Evolutionary conservation across 2,797 vertebrate species (phyloP).

Genomic region (Thamnophis elegans): DNA sequence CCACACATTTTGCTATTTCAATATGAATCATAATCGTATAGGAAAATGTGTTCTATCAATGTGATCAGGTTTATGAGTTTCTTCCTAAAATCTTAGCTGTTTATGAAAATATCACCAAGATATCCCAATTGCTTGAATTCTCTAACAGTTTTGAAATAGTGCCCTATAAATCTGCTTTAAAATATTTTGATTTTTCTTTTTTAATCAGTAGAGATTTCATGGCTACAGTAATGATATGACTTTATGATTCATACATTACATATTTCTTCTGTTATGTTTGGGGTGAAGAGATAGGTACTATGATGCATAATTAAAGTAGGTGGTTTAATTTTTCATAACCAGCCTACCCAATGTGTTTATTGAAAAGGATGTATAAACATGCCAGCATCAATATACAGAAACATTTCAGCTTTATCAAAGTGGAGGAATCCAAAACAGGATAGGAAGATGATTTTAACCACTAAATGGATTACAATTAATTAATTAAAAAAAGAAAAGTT

Average conservation of each 20-base stretch:
- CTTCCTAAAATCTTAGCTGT: not conserved
- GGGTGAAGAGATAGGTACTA: constrained; percentile 33
- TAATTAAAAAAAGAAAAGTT: constrained; percentile 28
- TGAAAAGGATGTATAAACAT: constrained; percentile 56
- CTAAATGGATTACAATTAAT: constrained; percentile 62
- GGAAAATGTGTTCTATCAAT: constrained; percentile 35
- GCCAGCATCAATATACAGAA: constrained; percentile 41
- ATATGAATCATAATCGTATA: constrained; percentile 35
- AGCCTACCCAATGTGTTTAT: constrained; percentile 58
- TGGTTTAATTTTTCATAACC: constrained; percentile 59
- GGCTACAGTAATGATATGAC: constrained; percentile 34
- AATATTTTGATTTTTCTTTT: not conserved
- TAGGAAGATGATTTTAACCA: constrained; percentile 64
- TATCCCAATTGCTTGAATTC: not conserved
- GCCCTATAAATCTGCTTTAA: not conserved
- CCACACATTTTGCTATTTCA: constrained; percentile 54
- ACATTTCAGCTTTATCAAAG: constrained; percentile 56
- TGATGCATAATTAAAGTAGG: constrained; percentile 62
- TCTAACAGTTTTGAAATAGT: not conserved
- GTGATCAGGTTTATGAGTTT: constrained; percentile 27
- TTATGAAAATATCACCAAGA: not conserved
- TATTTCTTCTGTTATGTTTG: constrained; percentile 58
- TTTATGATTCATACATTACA: constrained; percentile 64
- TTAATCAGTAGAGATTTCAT: not conserved
- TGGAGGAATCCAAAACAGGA: constrained; percentile 66